These are phyloP conservation scores for Tenodera sinensis DNA, from an alignment of 2,888 invertebrate species.

Conservation along the genomic window DNA sequence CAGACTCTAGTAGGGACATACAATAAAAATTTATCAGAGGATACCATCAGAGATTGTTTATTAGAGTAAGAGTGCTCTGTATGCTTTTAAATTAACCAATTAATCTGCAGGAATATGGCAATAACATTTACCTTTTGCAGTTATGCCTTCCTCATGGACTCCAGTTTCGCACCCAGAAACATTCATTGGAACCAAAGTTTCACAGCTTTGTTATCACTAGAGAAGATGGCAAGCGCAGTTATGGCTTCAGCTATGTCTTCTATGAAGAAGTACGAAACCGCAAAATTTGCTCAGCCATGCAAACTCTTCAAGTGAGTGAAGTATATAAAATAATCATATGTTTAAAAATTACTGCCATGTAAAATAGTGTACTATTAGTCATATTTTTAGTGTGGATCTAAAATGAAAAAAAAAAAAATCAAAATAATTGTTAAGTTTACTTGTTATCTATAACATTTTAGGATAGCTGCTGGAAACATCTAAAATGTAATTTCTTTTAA, in stretches of 20 bases:
- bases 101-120: not conserved
- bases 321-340: too few relatives aligned
- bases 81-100: not conserved
- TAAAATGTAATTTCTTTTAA: too few relatives aligned
- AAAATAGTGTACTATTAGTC: too few relatives aligned
- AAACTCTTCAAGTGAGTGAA: constrained; percentile 75
- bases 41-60: too few relatives aligned
- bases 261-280: constrained; percentile 93
- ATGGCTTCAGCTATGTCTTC: constrained; percentile 93
- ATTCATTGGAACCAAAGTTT: constrained; percentile 77
- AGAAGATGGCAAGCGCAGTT: constrained; percentile 92
- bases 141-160: constrained; percentile 92
- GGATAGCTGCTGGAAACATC: too few relatives aligned
- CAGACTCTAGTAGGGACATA: too few relatives aligned
- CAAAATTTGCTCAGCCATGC: constrained; percentile 93
- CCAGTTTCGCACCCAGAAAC: constrained; percentile 91
- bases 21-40: too few relatives aligned
- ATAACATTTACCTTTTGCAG: constrained; percentile 51
- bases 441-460: too few relatives aligned
- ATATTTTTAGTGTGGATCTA: too few relatives aligned
- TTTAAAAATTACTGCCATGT: not conserved
- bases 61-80: too few relatives aligned
- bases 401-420: too few relatives aligned
- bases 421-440: too few relatives aligned
- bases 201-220: constrained; percentile 96